A percentile compares a stretch with the other conserved stretches of the same genome.
Evolutionary conservation across 2,113 vertebrate genomes (phyloP).

Genomic region (Hemiprocne comata): DNA sequence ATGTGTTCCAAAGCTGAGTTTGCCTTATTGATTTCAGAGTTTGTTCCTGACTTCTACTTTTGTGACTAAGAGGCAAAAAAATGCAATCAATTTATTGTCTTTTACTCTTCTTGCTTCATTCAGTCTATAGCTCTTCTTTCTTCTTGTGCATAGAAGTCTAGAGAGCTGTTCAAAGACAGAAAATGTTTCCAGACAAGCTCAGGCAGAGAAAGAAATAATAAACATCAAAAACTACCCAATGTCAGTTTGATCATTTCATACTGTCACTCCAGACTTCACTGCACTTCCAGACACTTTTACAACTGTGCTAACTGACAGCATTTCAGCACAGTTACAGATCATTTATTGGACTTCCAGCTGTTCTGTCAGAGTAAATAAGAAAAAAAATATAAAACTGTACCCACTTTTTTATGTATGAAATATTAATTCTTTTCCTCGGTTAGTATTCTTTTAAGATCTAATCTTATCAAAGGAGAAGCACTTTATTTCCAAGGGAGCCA

Average conservation of each 20-base stretch:
- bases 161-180: neutral
- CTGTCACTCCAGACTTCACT: neutral
- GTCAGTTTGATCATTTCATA: neutral
- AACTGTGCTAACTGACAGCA: neutral
- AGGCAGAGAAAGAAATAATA: neutral
- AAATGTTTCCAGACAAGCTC: conserved; percentile 9
- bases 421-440: neutral
- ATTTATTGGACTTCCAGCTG: neutral
- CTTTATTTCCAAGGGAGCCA: neutral
- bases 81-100: neutral
- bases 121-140: neutral
- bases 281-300: neutral
- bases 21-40: neutral
- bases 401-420: neutral
- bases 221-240: neutral
- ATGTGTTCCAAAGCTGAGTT: neutral
- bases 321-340: neutral
- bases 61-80: neutral
- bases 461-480: neutral
- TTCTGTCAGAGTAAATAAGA: neutral
- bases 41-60: neutral
- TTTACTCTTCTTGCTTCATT: neutral
- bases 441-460: neutral
- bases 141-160: neutral
- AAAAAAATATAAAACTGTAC: neutral